Evolutionary conservation across 2,797 vertebrate genomes (phyloP).

Genomic region (Kryptolebias ocellatus): DNA sequence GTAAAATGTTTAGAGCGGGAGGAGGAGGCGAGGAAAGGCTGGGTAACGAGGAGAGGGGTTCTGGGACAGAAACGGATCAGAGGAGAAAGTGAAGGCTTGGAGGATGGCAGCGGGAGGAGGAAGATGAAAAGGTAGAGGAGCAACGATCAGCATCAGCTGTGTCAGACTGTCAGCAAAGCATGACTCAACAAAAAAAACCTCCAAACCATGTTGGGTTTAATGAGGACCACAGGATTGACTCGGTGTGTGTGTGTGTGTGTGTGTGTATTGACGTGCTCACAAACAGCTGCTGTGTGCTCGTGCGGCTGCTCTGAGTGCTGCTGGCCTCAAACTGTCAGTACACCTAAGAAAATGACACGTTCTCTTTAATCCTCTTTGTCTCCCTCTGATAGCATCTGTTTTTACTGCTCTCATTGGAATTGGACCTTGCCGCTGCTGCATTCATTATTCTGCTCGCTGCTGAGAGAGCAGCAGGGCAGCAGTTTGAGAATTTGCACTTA

Average conservation of each 20-base stretch:
- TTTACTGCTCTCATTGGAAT: conserved; percentile 44
- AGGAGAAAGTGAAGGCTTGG: background rate
- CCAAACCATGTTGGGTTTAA: conserved; percentile 36
- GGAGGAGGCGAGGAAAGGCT: background rate
- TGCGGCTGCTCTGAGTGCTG: conserved; percentile 18
- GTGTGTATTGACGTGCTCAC: conserved; percentile 23
- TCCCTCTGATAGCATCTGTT: conserved; percentile 50
- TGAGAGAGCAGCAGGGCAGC: conserved; percentile 9
- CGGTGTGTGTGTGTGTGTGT: background rate
- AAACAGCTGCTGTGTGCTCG: conserved; percentile 36
- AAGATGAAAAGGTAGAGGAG: background rate
- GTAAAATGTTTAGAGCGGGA: background rate
- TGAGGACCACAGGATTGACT: conserved; percentile 42
- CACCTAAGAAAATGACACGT: conserved; percentile 51
- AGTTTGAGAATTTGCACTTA: conserved; percentile 5
- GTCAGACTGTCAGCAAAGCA: conserved; percentile 39
- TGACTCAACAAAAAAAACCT: conserved; percentile 58
- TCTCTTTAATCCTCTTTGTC: conserved; percentile 26
- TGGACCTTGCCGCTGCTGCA: conserved; percentile 20
- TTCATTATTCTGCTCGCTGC: conserved; percentile 28
- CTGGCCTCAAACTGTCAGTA: conserved; percentile 71
- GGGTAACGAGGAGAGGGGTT: background rate
- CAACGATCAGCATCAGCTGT: conserved; percentile 36
- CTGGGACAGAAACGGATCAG: background rate
- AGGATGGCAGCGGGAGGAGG: background rate